Conservation (phyloP, 1,140 invertebrate species). For the Catajapyx aquilonaris region DNA sequence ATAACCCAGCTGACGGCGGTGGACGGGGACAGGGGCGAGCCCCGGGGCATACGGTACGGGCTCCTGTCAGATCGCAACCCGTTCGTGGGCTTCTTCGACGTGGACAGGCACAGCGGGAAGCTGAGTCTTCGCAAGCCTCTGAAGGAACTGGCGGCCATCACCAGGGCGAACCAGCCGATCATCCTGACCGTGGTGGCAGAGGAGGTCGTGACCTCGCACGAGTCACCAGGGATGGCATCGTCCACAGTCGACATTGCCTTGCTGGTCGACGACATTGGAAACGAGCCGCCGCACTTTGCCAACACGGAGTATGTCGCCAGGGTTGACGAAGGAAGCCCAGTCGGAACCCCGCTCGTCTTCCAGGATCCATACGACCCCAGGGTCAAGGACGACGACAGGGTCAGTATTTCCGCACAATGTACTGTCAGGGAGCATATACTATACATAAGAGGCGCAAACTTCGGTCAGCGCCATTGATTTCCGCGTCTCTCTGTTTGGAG, state of each 20-base stretch:
- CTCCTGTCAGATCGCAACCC: slow-evolving; percentile 60
- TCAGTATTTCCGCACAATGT: slow-evolving; percentile 13
- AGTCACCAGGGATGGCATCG: slow-evolving; percentile 51
- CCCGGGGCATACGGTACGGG: slow-evolving; percentile 57
- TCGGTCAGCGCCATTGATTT: too few species aligned
- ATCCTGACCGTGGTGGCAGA: slow-evolving; percentile 62
- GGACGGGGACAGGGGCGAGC: slow-evolving; percentile 68
- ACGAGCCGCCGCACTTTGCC: slow-evolving; percentile 52
- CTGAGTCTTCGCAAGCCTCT: slow-evolving; percentile 46
- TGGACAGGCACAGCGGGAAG: slow-evolving; percentile 63
- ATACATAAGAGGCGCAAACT: too few species aligned
- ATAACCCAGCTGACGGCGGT: slow-evolving; percentile 56
- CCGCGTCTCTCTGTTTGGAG: too few species aligned
- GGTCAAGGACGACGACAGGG: slow-evolving; percentile 49
- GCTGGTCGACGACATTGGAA: slow-evolving; percentile 47
- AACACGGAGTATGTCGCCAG: slow-evolving; percentile 49
- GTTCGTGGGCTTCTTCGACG: slow-evolving; percentile 59
- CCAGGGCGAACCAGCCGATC: slow-evolving; percentile 51
- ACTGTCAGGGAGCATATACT: too few species aligned
- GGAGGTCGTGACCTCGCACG: slow-evolving; percentile 37
- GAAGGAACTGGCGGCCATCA: slow-evolving; percentile 50
- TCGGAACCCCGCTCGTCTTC: slow-evolving; percentile 48
- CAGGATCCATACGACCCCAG: slow-evolving; percentile 41
- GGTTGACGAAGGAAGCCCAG: slow-evolving; percentile 61
- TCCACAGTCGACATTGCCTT: slow-evolving; percentile 54